Evolutionary conservation across 2,797 vertebrate species (phyloP).

Genomic region (Mormyrops attenuatus): DNA sequence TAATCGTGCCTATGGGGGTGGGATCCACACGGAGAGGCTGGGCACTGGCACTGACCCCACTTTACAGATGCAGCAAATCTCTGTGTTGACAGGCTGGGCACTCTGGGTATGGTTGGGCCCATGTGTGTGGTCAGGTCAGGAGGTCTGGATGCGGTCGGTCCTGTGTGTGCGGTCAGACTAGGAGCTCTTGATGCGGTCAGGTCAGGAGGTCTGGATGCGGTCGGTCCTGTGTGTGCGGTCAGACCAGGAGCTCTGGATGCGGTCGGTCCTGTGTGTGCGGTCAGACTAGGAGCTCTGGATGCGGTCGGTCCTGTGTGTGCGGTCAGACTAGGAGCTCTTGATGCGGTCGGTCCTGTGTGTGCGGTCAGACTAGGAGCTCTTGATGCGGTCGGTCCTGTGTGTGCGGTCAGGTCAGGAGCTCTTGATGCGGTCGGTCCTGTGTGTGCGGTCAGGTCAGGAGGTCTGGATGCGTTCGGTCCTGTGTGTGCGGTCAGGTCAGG

Average conservation of each 20-base stretch:
- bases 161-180: no score
- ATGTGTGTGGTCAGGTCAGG: no score
- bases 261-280: no score
- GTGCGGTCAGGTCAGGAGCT: background rate
- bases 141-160: no score
- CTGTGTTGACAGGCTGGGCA: background rate
- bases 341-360: no score
- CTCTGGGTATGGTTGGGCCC: no score
- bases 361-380: background rate
- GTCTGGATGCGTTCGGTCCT: background rate
- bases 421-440: background rate
- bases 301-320: accelerated
- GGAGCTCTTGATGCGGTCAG: background rate
- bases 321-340: background rate
- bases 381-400: background rate
- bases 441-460: no score
- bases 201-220: no score
- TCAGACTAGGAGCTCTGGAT: background rate
- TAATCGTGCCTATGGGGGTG: background rate
- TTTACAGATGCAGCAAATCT: background rate
- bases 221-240: no score
- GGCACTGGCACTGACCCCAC: background rate
- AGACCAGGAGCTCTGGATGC: no score
- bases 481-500: background rate
- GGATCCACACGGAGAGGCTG: background rate